Evolutionary conservation across 2,113 vertebrate species (phyloP), one percentile per base, ranked within the genome.

Genomic region (Prionailurus bengalensis): DNA sequence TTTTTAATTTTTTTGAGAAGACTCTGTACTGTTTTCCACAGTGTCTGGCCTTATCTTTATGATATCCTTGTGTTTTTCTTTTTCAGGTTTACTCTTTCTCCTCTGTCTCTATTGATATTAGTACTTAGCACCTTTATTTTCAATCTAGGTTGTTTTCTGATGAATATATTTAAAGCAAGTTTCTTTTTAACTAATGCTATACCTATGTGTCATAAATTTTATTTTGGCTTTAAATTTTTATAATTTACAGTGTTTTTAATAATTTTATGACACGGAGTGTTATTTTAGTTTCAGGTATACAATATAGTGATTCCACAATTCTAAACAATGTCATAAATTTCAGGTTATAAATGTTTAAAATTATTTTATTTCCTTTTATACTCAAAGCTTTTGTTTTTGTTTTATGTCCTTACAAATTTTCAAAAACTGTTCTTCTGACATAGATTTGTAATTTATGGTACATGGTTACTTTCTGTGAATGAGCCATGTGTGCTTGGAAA

Each of bases 301-400:
- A 45, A 29, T 76, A 74, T 42, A 76, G 73, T 76, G 73, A 76
- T 76, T 76, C 42, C 15, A 29, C 25, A 29, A 45, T 42, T 74
- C 36, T 76, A 45, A 29, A 76, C 3, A 74, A 14, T 23, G 45
- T 82, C 66, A 86, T 58, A 58, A 55, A 80, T 85, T 71, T 93
- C 85, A 79, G 45, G 53, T 71, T 71, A n/a, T 76, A 42, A 39
- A 21, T 93, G 31, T 93, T 90, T 86, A 27, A 53, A 39, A 1
- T 93, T 90, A 74, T 92, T 83, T 74, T 53, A 48, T 80, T 89
- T 78, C 14, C 55, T 91, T 74, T 92, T 79, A 53, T 66, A n/a
- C 11, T n/a, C 58, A 87, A 85, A 79, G 27, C 31, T 58, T 48
- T 83, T 29, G 11, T 31, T 48, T 81, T 36, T 70, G 27, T 36